Base-by-base conservation (phyloP, 2,113 vertebrate species). In the Todiramphus chloris region DNA sequence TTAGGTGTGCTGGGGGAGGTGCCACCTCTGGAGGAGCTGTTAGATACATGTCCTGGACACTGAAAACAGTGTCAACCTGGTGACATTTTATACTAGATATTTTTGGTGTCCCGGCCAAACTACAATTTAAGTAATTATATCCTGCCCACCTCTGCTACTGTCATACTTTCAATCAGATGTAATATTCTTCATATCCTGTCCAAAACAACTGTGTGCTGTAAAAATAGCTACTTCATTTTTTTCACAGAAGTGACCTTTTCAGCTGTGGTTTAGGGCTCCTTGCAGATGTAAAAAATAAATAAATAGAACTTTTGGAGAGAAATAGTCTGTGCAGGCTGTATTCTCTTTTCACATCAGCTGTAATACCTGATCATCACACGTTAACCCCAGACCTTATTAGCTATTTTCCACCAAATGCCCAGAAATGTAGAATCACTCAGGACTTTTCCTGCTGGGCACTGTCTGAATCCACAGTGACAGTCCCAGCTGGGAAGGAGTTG, bases 121-220 rank as follows among this genome's bases (percentile, higher is more conserved):
- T 83, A 75, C 70, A 84, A 44, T 95, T 94, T 91, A 77, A 82
- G 66, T 92, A 89, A 96, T 96, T 93, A 50, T 28, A 84, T 84
- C 89, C 89, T 95, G 62, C 81, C 67, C 90, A 93, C 83, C 92
- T 96, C 90, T 96, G 89, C 94, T 91, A 72, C 77, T 78, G 80
- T 78, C 94, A 18, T 16, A 46, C 83, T 89, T 93, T 91, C 96
- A 84, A 82, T 96, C 90, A 92, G 89, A 69, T 73, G 37, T 20
- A 95, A 93, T 94, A 84, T 87, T 92, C 77, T 84, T 96, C 93
- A 84, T 73, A 94, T 69, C 66, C 86, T 87, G 69, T 72, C 89
- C 89, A 87, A 87, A 93, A 84, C 86, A 92, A 89, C 86, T n/a
- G 48, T 27, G 39, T 66, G 86, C 48, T 93, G 55, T 55, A 93